A percentile compares a stretch with the other conserved stretches of the same genome.
These are phyloP conservation scores for Thymelicus sylvestris DNA, from an alignment of 2,888 invertebrate genomes.

Conservation along the genomic window DNA sequence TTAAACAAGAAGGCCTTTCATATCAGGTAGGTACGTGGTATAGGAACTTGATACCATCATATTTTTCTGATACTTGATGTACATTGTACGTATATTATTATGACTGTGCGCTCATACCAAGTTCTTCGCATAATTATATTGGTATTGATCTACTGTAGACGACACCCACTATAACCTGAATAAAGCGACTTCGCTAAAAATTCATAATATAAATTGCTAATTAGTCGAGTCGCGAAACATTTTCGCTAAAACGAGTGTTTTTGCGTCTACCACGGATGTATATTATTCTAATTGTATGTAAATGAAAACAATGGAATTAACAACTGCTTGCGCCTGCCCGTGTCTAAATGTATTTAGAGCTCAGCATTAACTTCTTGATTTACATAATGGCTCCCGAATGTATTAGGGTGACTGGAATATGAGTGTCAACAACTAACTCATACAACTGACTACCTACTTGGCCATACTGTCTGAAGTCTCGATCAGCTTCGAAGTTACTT, in stretches of 20 bases:
- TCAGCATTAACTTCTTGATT: conserved; percentile 21
- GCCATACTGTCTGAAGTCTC: no score
- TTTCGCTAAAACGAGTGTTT: conserved; percentile 30
- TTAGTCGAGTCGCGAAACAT: conserved; percentile 32
- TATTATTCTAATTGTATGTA: conserved; percentile 33
- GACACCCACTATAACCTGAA: not conserved
- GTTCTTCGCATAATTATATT: not conserved
- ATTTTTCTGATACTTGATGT: no score
- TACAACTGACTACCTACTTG: not conserved
- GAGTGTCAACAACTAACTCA: not conserved
- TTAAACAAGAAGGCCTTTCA: no score
- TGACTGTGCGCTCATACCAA: not conserved
- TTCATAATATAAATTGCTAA: conserved; percentile 39
- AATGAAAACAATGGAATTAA: conserved; percentile 35
- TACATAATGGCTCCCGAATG: conserved; percentile 17
- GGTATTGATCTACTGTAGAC: not conserved
- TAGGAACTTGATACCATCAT: no score
- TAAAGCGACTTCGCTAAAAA: conserved; percentile 23
- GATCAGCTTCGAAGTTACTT: not conserved
- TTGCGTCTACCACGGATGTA: conserved; percentile 26
- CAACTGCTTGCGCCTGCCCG: conserved; percentile 16
- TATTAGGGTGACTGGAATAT: not conserved
- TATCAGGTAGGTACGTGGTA: no score
- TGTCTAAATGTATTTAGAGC: conserved; percentile 28
- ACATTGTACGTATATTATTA: no score